Evolutionary conservation across 92 coral and sea anemone species (phyloP), one percentile per base, ranked within the genome.

Genomic region (Hydrozoanthus gracilis): DNA sequence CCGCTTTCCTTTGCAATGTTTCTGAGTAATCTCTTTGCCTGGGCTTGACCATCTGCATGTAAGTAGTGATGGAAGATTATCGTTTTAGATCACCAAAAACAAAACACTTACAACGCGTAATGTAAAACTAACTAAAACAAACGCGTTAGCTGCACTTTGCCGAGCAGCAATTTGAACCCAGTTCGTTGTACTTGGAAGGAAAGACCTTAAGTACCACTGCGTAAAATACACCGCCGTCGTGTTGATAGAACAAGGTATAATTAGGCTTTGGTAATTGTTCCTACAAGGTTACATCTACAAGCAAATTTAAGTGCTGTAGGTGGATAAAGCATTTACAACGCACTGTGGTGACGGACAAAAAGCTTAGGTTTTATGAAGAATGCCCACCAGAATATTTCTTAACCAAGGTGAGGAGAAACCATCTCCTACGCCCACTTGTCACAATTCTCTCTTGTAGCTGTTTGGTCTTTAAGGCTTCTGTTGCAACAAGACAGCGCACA

Each of bases 41-140:
- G 95, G 3, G 86, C 87, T 64, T 92, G 95, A 49, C 92, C 95
- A 89, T 82, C 95, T 92, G 50, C n/a, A 83, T 66, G 71, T 66
- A 66, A 18, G 83, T 39, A 82, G 70, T n/a, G 68, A 51, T 46
- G 50, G 35, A 27, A 27, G 39, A 27, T 27, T 27, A 27, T 27
- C 39, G 39, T 27, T 35, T 13, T 14, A 47, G 51, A 51, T 73
- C 54, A 47, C 27, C 78, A 8, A 73, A 73, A 73, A 47, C 54
- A 51, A 47, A 47, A 66, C 39, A 66, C 44, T 66, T 66, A n/a
- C 7, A 66, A 66, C 9, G 71, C 8, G 5, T 66, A 20, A n/a
- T 6, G 39, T 66, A 11, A 16, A 66, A 66, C 1, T 66, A 66
- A 66, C 45, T 16, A 7, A 56, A 56, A 56, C 64, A 56, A 56